Conservation (phyloP, 2,797 vertebrate genomes). For the Eulemur mongoz region DNA sequence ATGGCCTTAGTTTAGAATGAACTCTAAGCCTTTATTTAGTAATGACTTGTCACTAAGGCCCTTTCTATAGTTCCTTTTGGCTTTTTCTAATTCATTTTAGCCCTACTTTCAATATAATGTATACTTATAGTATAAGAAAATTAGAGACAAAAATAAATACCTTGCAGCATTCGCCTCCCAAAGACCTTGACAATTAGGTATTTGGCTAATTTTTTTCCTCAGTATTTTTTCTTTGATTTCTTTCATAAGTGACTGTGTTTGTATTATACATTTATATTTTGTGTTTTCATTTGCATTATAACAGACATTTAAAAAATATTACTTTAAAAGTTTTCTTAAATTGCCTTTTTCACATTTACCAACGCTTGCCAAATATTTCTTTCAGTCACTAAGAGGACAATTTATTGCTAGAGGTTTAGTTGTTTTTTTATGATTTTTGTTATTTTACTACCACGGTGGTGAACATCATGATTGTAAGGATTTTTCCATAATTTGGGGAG, state of each 20-base stretch:
- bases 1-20: background rate
- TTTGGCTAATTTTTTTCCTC: background rate
- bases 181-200: background rate
- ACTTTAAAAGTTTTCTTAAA: background rate
- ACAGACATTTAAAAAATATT: background rate
- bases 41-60: background rate
- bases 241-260: background rate
- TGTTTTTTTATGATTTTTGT: background rate
- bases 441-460: background rate
- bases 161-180: background rate
- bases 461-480: background rate
- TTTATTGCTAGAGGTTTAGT: background rate
- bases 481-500: background rate
- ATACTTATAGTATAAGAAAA: background rate
- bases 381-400: background rate
- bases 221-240: background rate
- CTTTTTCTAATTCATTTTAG: background rate
- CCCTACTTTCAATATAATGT: background rate
- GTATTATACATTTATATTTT: background rate
- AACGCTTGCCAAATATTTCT: background rate
- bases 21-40: background rate
- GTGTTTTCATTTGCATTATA: background rate
- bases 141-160: background rate
- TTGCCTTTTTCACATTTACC: background rate
- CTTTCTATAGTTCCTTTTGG: background rate